Conservation (phyloP, 2,113 vertebrate species). For the Acanthisitta chloris region DNA sequence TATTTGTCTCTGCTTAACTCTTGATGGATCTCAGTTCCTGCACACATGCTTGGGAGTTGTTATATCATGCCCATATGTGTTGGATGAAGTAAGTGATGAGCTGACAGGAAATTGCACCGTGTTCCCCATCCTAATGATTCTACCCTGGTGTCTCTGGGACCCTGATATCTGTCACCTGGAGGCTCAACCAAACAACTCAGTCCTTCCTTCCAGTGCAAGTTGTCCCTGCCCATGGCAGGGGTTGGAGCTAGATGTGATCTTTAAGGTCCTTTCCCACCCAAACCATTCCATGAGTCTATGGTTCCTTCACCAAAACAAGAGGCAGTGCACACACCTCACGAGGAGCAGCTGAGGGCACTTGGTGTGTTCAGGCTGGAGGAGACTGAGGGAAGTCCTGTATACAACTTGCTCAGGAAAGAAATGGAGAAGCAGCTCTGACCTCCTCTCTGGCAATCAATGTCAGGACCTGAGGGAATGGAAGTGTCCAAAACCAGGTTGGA, state of each 20-base stretch:
- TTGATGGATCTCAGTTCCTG: not conserved
- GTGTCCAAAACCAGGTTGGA: no score
- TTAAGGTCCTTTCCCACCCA: not conserved
- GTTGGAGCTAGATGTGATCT: not conserved
- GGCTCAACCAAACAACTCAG: not conserved
- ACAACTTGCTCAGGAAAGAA: no score
- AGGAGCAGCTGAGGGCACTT: no score
- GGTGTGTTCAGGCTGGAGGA: no score
- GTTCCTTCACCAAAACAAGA: not conserved
- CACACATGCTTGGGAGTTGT: not conserved
- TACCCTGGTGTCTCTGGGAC: not conserved
- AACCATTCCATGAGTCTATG: not conserved
- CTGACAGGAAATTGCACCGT: not conserved
- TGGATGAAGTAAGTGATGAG: not conserved
- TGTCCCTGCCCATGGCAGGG: not conserved
- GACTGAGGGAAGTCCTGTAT: no score
- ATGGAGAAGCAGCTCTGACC: no score
- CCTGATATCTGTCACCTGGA: not conserved
- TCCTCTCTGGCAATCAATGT: no score
- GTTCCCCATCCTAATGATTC: not conserved
- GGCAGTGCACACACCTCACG: no score
- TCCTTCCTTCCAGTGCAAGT: not conserved
- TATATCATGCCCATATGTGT: not conserved
- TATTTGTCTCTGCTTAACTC: not conserved
- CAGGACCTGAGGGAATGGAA: no score